Conservation (phyloP, 92 coral and sea anemone species). For the Virgularia gustaviana region DNA sequence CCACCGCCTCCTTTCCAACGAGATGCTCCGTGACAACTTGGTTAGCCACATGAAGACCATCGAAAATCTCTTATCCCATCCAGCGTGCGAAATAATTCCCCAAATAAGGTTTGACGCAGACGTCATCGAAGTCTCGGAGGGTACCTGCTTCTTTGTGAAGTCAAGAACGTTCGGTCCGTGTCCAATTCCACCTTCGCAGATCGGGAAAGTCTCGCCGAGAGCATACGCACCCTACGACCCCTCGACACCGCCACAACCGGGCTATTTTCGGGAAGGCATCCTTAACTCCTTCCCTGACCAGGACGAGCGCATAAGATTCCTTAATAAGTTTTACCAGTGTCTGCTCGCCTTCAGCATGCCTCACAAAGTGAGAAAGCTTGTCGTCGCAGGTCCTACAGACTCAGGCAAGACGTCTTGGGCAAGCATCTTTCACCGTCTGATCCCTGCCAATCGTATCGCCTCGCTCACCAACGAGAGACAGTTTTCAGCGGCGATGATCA, state of each 20-base stretch:
- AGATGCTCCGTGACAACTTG: background rate
- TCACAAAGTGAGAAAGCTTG: constrained; percentile 19
- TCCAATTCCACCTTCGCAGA: background rate
- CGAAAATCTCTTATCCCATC: background rate
- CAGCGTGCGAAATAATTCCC: background rate
- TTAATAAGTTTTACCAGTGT: constrained; percentile 33
- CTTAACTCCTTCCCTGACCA: constrained; percentile 4
- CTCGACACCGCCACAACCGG: background rate
- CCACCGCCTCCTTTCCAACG: background rate
- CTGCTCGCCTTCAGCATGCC: constrained; percentile 9
- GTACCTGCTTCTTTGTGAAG: background rate
- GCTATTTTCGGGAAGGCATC: constrained; percentile 17
- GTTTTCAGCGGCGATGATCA: constrained; percentile 23
- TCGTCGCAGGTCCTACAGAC: constrained; percentile 12
- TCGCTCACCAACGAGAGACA: constrained; percentile 22
- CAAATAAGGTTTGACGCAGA: constrained; percentile 11
- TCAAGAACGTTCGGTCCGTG: background rate
- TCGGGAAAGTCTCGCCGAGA: constrained; percentile 5
- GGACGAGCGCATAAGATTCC: constrained; percentile 6
- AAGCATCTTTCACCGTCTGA: no score
- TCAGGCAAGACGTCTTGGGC: constrained; percentile 40
- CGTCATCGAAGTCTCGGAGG: constrained; percentile 8
- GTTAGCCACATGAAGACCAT: background rate
- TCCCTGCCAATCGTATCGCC: background rate
- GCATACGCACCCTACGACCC: constrained; percentile 5